These are phyloP conservation scores for Chrysogorgia sp. DNA, from an alignment of 92 coral and sea anemone species.

Conservation along the genomic window DNA sequence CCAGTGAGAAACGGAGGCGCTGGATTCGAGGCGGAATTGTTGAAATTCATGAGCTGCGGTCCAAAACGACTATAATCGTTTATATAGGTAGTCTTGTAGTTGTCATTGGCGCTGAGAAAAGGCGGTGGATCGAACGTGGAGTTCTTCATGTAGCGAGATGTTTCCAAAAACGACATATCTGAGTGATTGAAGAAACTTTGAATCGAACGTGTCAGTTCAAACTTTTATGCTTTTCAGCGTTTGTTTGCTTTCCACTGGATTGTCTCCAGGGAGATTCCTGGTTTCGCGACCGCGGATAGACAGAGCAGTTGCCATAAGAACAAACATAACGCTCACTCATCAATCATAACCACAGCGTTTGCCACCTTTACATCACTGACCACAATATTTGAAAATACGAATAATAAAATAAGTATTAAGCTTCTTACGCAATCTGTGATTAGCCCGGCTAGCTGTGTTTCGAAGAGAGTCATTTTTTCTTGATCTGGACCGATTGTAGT, in stretches of 20 bases:
- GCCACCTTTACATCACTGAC: background rate
- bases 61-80: slow-evolving; percentile 37
- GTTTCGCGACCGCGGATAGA: background rate
- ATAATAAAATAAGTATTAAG: no score
- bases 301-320: slow-evolving; percentile 15
- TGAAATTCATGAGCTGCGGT: background rate
- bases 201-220: background rate
- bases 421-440: no score
- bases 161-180: slow-evolving; percentile 74
- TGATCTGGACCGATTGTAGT: no score
- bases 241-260: slow-evolving; percentile 15
- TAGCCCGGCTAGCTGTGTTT: no score
- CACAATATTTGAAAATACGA: background rate
- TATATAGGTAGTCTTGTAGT: slow-evolving; percentile 91
- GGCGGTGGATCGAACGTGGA: slow-evolving; percentile 95
- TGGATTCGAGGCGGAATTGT: slow-evolving; percentile 31
- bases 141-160: slow-evolving; percentile 79
- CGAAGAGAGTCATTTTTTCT: no score
- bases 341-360: background rate
- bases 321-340: slow-evolving; percentile 22
- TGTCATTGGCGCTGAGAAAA: slow-evolving; percentile 82
- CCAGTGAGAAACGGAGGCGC: slow-evolving; percentile 36
- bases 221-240: slow-evolving; percentile 5
- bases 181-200: background rate
- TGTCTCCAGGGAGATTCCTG: slow-evolving; percentile 24